Evolutionary conservation across 2,113 vertebrate genomes (phyloP).

Genomic region (Cyphomyrus discorhynchus): DNA sequence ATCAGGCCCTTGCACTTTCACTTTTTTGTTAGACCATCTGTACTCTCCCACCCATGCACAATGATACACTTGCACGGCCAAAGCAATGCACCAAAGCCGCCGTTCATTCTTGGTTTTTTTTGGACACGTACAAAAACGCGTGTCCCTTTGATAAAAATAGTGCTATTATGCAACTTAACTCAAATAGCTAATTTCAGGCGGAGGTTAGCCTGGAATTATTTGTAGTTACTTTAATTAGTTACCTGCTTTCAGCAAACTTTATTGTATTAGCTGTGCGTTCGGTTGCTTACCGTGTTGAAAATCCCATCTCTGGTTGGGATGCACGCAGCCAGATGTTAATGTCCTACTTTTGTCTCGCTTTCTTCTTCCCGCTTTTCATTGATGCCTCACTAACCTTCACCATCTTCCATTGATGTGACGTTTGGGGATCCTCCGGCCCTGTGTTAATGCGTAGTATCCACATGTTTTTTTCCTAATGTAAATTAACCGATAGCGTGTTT

Average conservation of each 20-base stretch:
- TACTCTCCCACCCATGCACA: background rate
- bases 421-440: background rate
- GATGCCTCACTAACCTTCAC: background rate
- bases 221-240: background rate
- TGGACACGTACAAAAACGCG: background rate
- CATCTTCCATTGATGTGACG: background rate
- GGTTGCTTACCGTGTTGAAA: background rate
- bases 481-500: background rate
- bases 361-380: background rate
- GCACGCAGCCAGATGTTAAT: background rate
- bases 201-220: background rate
- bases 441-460: background rate
- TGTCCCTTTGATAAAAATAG: background rate
- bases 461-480: background rate
- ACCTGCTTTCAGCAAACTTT: background rate
- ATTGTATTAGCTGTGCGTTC: background rate
- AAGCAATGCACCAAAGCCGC: background rate
- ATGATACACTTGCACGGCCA: background rate
- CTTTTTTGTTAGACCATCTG: conserved; percentile 19
- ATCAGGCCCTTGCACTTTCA: background rate
- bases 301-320: background rate
- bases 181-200: background rate
- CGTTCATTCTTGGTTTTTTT: background rate
- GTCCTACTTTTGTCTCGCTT: background rate
- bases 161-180: background rate